A percentile compares a stretch with the other conserved stretches of the same genome.
phyloP scores from a whole-genome alignment of 2,797 vertebrate genomes.

The Rhinoraja longicauda region DNA sequence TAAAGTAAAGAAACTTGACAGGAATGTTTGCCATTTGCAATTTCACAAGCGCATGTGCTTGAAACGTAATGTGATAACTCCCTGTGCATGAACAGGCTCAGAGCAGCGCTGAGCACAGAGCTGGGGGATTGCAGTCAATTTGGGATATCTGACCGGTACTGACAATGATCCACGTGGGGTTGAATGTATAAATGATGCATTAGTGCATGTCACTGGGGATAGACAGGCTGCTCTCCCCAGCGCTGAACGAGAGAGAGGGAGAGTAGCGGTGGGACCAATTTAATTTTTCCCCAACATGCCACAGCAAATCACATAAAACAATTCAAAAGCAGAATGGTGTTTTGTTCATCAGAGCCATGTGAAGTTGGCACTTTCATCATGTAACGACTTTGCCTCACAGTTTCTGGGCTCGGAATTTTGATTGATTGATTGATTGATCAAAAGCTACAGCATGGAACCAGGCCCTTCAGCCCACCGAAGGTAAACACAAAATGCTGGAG shows the following conservation, averaged over 20 bases:
- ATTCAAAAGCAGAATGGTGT: background rate
- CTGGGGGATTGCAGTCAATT: conserved; percentile 15
- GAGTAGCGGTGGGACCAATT: background rate
- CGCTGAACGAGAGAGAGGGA: background rate
- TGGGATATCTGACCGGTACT: background rate
- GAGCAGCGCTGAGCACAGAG: background rate
- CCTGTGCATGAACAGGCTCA: background rate
- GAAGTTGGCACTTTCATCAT: background rate
- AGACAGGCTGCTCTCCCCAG: background rate
- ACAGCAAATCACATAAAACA: background rate
- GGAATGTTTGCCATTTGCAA: background rate
- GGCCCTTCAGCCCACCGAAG: no score
- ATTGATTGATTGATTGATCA: no score
- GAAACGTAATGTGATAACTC: background rate
- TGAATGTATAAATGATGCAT: conserved; percentile 11
- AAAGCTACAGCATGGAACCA: no score
- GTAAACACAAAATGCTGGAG: no score
- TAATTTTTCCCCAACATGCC: background rate
- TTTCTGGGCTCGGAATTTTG: background rate
- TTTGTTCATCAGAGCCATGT: background rate
- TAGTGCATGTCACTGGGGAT: background rate
- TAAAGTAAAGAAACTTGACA: background rate
- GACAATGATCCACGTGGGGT: background rate
- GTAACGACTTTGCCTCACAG: background rate
- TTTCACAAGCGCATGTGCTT: background rate